A percentile compares a stretch with the other conserved stretches of the same genome.
These are phyloP conservation scores for Gisinianus flammeolus DNA, from an alignment of 2,888 invertebrate genomes.

Conservation along the genomic window DNA sequence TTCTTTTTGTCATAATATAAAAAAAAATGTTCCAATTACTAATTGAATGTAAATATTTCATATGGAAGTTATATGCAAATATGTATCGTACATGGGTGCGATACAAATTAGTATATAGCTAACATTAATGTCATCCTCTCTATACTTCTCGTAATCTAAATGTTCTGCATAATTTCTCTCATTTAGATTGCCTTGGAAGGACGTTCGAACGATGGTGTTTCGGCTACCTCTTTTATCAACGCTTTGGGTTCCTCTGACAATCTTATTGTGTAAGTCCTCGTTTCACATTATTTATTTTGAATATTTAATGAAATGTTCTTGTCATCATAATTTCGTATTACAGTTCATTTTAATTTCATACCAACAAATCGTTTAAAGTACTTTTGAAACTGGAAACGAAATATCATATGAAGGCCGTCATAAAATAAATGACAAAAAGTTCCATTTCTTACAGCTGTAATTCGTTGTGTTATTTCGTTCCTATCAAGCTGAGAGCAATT, in stretches of 20 bases:
- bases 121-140: not conserved
- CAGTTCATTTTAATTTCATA: not conserved
- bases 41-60: too few species aligned
- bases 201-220: conserved; percentile 39
- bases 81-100: too few species aligned
- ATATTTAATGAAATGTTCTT: not conserved
- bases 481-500: too few species aligned
- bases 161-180: conserved; percentile 7
- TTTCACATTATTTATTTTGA: too few species aligned
- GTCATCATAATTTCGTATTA: not conserved
- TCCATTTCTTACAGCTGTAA: not conserved
- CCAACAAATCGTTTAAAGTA: not conserved
- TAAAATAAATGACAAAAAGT: not conserved
- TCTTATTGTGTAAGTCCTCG: conserved; percentile 32
- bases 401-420: not conserved
- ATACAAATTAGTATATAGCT: not conserved
- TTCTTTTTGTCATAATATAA: too few species aligned
- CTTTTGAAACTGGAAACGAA: too few species aligned
- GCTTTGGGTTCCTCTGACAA: conserved; percentile 33
- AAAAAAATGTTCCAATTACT: too few species aligned
- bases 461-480: too few species aligned
- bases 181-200: conserved; percentile 36
- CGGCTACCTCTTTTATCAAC: conserved; percentile 33
- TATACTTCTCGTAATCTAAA: too few species aligned
- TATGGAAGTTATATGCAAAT: too few species aligned